These are phyloP conservation scores for Parthenolecanium corni DNA, from an alignment of 2,888 invertebrate genomes.

Conservation along the genomic window DNA sequence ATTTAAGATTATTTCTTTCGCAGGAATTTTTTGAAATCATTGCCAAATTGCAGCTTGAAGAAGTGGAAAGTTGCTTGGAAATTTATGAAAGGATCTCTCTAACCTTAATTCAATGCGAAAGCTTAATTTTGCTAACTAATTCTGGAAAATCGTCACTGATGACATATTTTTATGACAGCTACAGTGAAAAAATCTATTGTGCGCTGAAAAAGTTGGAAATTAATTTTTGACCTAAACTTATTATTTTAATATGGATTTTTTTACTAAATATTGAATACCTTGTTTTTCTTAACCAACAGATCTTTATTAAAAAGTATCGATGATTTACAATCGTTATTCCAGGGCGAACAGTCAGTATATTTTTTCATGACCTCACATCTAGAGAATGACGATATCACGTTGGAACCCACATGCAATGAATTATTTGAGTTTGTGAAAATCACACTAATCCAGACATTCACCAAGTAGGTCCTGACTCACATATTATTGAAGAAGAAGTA, in stretches of 20 bases:
- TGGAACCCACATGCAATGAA: conserved; percentile 3
- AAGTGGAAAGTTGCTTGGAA: conserved; percentile 37
- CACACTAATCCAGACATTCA: not conserved
- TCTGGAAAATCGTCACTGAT: conserved; percentile 63
- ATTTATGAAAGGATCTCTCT: conserved; percentile 35
- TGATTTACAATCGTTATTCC: not conserved
- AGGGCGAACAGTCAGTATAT: not conserved
- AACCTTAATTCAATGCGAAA: conserved; percentile 52
- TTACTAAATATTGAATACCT: no score
- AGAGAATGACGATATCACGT: not conserved
- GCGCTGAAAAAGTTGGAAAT: conserved; percentile 47
- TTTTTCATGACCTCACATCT: conserved; percentile 3
- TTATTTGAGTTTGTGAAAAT: conserved; percentile 16
- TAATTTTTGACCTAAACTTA: conserved; percentile 37
- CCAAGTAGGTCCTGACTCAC: not conserved
- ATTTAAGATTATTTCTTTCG: no score
- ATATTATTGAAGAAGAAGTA: no score
- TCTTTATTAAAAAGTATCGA: conserved; percentile 12
- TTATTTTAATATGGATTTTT: no score
- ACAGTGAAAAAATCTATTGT: conserved; percentile 68
- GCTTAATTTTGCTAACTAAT: conserved; percentile 64
- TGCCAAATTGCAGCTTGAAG: not conserved
- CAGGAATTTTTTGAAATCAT: conserved; percentile 12
- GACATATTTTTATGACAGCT: conserved; percentile 63
- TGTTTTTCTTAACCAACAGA: not conserved